phyloP scores from a whole-genome alignment of 92 coral and sea anemone species.

The Anthopleura xanthogrammica region DNA sequence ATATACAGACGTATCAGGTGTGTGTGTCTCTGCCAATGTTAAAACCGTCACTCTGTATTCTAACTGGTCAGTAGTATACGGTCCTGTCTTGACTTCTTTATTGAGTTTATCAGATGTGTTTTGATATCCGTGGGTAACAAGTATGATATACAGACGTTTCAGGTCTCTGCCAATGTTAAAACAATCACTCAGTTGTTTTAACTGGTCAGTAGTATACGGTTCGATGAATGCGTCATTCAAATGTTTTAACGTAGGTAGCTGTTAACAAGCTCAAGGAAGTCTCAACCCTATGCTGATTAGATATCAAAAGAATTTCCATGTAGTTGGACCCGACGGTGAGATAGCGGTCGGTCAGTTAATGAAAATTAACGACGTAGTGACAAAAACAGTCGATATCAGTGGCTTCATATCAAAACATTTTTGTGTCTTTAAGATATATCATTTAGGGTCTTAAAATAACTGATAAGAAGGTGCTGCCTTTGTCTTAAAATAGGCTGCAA shows the following conservation, averaged over 20 bases:
- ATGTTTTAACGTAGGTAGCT: neutral
- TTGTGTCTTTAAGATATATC: neutral
- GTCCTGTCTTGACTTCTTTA: neutral
- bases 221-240: neutral
- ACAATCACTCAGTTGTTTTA: no score
- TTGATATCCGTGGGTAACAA: no score
- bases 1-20: no score
- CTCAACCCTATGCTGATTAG: neutral
- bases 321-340: neutral
- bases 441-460: neutral
- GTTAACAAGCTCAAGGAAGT: constrained; percentile 1
- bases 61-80: neutral
- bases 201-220: neutral
- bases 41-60: no score
- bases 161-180: no score
- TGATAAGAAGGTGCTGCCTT: no score
- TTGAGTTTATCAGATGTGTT: no score
- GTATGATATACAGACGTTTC: no score
- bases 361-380: neutral
- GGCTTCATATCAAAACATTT: neutral
- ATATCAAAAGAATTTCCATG: neutral
- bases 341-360: neutral
- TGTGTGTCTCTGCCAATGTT: no score
- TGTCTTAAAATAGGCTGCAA: no score
- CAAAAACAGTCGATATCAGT: neutral